These are phyloP conservation scores for Eubucco bourcierii DNA, from an alignment of 2,113 vertebrate species.

Conservation along the genomic window DNA sequence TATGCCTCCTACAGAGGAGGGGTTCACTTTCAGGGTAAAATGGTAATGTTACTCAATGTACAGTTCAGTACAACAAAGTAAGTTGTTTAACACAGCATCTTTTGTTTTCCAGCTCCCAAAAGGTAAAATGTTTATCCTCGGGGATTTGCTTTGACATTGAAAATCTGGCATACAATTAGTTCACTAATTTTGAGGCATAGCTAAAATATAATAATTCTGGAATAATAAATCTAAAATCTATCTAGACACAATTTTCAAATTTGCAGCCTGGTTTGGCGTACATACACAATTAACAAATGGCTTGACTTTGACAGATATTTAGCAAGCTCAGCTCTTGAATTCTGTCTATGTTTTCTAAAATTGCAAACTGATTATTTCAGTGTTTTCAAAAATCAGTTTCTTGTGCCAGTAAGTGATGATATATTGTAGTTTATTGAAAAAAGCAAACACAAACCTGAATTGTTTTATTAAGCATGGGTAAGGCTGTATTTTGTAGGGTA, in stretches of 20 bases:
- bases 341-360: not conserved
- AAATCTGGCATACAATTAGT: not conserved
- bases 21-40: not conserved
- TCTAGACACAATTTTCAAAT: not conserved
- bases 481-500: not conserved
- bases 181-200: not conserved
- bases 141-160: not conserved
- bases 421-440: not conserved
- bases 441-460: not conserved
- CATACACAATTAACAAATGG: not conserved
- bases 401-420: not conserved
- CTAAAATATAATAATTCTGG: not conserved
- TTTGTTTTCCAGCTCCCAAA: not conserved
- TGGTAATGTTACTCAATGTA: accelerated
- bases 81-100: not conserved
- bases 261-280: not conserved
- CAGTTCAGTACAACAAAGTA: not conserved
- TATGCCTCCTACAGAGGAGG: not conserved
- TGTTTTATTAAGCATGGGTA: not conserved
- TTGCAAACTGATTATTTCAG: not conserved
- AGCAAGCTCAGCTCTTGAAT: not conserved
- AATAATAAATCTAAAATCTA: not conserved
- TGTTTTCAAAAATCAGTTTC: not conserved
- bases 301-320: not conserved
- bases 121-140: not conserved